These are phyloP conservation scores for Leuciscus waleckii DNA, from an alignment of 2,797 vertebrate species.

Conservation along the genomic window DNA sequence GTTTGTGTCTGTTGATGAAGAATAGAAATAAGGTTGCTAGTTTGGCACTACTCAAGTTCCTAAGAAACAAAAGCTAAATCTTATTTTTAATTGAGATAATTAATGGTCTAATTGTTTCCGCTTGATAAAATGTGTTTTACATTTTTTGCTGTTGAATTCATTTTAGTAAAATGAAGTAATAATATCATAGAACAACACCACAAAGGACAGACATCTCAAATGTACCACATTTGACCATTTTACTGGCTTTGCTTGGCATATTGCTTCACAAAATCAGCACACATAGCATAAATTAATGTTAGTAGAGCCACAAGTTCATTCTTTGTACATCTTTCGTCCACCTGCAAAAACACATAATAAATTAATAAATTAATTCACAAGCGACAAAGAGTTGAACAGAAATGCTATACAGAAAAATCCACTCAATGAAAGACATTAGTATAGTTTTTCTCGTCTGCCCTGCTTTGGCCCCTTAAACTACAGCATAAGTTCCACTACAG, in stretches of 20 bases:
- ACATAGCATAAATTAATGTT: conserved; percentile 81
- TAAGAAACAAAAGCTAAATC: background rate
- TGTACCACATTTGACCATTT: conserved; percentile 77
- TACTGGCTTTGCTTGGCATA: conserved; percentile 79
- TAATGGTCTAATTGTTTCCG: background rate
- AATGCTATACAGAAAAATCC: conserved; percentile 82
- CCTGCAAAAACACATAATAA: conserved; percentile 88
- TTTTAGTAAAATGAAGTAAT: conserved; percentile 72
- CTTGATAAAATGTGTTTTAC: background rate
- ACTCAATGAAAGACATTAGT: conserved; percentile 68
- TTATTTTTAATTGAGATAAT: conserved; percentile 4
- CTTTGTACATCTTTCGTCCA: conserved; percentile 71
- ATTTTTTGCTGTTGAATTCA: conserved; percentile 68
- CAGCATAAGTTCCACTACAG: conserved; percentile 72
- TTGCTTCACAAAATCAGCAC: conserved; percentile 80
- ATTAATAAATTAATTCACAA: conserved; percentile 99
- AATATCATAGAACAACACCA: conserved; percentile 76
- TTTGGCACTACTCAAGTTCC: background rate
- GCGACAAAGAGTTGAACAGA: conserved; percentile 85
- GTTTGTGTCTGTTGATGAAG: background rate
- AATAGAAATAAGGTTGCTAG: background rate
- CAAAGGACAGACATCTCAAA: conserved; percentile 73
- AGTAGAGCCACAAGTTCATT: conserved; percentile 73
- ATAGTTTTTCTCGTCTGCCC: conserved; percentile 59
- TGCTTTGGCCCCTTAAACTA: conserved; percentile 66